Percentiles rank a stretch among this genome's conserved stretches.
Conservation (phyloP, 2,797 vertebrate genomes). For the Hemibagrus guttatus region DNA sequence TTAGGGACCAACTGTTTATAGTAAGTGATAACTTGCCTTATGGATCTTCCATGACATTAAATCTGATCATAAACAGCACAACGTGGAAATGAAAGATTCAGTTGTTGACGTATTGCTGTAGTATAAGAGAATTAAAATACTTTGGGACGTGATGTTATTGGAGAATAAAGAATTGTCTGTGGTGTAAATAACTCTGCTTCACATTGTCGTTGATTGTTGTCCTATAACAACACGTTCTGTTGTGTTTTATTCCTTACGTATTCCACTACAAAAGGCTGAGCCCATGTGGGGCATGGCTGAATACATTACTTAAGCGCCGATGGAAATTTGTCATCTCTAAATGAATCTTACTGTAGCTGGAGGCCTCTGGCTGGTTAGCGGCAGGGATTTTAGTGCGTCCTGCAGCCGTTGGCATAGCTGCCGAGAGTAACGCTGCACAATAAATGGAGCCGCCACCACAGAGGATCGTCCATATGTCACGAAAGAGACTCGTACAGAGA, state of each 20-base stretch:
- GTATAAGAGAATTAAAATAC: neutral
- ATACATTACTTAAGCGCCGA: slow-evolving; percentile 38
- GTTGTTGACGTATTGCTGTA: neutral
- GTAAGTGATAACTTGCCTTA: neutral
- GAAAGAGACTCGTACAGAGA: slow-evolving; percentile 49
- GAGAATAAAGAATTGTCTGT: neutral
- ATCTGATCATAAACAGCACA: neutral
- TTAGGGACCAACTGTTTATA: neutral
- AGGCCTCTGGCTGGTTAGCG: slow-evolving; percentile 45
- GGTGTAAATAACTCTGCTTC: neutral
- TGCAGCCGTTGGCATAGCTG: slow-evolving; percentile 58
- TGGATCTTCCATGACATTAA: neutral
- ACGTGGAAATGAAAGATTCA: neutral
- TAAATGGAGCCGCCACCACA: slow-evolving; percentile 62
- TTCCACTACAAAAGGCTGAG: slow-evolving; percentile 2
- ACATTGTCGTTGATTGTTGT: neutral
- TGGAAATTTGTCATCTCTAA: slow-evolving; percentile 46
- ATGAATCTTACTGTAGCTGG: slow-evolving; percentile 38
- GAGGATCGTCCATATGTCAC: slow-evolving; percentile 66
- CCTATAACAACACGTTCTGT: neutral
- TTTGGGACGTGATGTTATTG: neutral
- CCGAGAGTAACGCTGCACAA: slow-evolving; percentile 51
- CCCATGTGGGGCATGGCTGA: neutral
- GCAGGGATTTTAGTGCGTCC: slow-evolving; percentile 48
- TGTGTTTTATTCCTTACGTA: slow-evolving; percentile 6